Evolutionary conservation across 2,888 invertebrate genomes (phyloP).

Genomic region (Amphimallon solstitiale): DNA sequence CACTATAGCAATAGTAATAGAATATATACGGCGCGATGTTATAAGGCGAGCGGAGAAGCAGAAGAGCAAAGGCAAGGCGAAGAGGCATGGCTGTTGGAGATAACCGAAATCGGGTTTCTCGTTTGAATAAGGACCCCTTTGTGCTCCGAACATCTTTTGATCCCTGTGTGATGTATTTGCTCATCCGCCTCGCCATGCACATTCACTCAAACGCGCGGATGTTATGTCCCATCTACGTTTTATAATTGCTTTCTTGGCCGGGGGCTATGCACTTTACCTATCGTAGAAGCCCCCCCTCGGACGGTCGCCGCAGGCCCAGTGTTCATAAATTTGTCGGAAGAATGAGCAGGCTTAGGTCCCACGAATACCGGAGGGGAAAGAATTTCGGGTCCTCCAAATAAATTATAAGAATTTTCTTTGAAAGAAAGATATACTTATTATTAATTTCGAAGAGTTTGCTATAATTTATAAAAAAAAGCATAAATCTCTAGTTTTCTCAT

Average conservation of each 20-base stretch:
- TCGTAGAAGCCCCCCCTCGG: conserved; percentile 42
- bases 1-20: conserved; percentile 5
- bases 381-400: too few species aligned
- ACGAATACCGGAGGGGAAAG: conserved; percentile 45
- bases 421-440: too few species aligned
- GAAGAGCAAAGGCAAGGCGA: conserved; percentile 4
- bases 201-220: conserved; percentile 54
- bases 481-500: too few species aligned
- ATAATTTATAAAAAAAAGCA: too few species aligned
- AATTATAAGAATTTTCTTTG: too few species aligned
- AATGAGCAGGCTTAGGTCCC: conserved; percentile 49
- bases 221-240: conserved; percentile 56
- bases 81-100: conserved; percentile 46
- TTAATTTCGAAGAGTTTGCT: too few species aligned
- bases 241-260: conserved; percentile 61
- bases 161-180: conserved; percentile 58
- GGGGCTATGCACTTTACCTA: conserved; percentile 51
- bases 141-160: conserved; percentile 60
- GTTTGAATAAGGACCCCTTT: conserved; percentile 60
- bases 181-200: conserved; percentile 51
- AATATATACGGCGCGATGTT: conserved; percentile 6
- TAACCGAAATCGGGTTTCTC: conserved; percentile 62
- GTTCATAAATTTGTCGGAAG: conserved; percentile 55
- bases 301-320: conserved; percentile 42
- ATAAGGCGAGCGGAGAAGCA: conserved; percentile 16